These are phyloP conservation scores for Eilema sororculum DNA, from an alignment of 2,888 invertebrate genomes.

Conservation along the genomic window DNA sequence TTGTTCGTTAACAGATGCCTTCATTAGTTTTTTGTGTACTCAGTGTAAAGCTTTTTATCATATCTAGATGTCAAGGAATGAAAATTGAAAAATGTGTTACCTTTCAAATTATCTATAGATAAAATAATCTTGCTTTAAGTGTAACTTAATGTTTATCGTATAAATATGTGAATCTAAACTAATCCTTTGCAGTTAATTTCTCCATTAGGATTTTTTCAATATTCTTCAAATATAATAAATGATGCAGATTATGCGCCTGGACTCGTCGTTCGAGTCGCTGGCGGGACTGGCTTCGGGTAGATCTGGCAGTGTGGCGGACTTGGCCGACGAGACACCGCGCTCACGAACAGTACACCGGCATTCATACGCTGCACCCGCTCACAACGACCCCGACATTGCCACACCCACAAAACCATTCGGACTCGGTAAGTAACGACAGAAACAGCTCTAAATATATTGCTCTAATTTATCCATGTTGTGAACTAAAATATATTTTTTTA, in stretches of 20 bases:
- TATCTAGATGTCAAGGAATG: background rate
- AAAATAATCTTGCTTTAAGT: background rate
- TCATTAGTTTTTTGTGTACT: background rate
- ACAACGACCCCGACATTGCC: constrained; percentile 84
- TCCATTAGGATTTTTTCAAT: background rate
- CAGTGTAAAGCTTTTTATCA: background rate
- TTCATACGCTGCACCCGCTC: constrained; percentile 86
- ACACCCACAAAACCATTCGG: constrained; percentile 93
- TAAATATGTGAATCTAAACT: background rate
- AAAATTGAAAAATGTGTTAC: background rate
- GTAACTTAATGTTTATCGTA: background rate
- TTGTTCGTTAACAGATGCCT: background rate
- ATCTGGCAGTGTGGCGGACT: constrained; percentile 94
- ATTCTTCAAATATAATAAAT: background rate
- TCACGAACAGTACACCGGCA: constrained; percentile 75
- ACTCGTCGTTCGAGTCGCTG: constrained; percentile 92
- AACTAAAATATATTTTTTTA: constrained; percentile 57
- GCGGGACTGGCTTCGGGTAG: constrained; percentile 89
- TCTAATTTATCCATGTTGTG: constrained; percentile 31
- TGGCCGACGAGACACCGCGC: constrained; percentile 89
- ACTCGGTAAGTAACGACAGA: constrained; percentile 89
- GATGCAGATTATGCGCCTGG: constrained; percentile 92
- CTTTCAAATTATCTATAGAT: background rate
- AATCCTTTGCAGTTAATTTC: background rate
- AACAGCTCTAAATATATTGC: background rate